phyloP scores from a whole-genome alignment of 2,113 vertebrate genomes.

The Strigops habroptila region DNA sequence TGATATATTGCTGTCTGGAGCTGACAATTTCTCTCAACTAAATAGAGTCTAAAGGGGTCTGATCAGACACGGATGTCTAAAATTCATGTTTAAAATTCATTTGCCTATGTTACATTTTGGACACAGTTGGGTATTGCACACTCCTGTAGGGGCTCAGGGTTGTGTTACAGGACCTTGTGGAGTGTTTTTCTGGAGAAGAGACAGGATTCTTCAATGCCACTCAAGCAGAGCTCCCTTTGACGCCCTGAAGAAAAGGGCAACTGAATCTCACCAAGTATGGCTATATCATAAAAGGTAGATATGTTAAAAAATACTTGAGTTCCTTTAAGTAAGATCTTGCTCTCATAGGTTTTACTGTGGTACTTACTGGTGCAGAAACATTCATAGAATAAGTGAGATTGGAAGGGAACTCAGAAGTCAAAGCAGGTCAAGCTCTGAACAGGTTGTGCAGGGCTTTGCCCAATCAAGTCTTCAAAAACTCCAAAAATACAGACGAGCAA shows the following conservation, averaged over 20 bases:
- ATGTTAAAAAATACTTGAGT: not conserved
- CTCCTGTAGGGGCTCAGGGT: not conserved
- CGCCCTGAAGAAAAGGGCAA: not conserved
- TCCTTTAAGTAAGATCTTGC: not conserved
- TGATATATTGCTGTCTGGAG: not conserved
- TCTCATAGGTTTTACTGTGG: not conserved
- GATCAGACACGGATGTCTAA: not conserved
- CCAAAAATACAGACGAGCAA: not conserved
- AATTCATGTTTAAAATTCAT: not conserved
- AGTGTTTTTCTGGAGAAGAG: not conserved
- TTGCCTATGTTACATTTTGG: not conserved
- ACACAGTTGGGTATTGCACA: not conserved
- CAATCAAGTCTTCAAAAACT: not conserved
- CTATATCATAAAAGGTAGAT: not conserved
- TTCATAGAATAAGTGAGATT: not conserved
- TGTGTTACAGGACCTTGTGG: not conserved
- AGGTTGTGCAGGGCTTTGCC: not conserved
- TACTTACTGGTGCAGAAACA: not conserved
- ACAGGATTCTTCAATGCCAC: not conserved
- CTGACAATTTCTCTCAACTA: not conserved
- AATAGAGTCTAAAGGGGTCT: accelerated
- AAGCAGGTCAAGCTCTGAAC: not conserved
- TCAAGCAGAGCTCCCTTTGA: not conserved
- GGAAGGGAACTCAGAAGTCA: not conserved
- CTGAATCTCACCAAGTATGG: not conserved